Evolutionary conservation across 2,888 invertebrate species (phyloP).

Genomic region (Bruchidius siliquastri): DNA sequence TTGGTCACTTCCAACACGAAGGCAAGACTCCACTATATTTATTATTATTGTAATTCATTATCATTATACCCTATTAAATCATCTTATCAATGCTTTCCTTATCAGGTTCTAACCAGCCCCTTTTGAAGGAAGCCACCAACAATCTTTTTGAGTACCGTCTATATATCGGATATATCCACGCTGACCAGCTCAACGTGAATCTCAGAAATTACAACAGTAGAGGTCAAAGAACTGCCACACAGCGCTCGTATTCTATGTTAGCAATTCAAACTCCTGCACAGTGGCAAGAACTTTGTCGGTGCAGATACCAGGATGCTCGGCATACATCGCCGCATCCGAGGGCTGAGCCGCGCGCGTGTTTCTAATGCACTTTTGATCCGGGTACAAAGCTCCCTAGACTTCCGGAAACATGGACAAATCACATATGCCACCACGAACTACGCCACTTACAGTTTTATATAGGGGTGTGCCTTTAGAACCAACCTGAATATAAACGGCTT

Average conservation of each 20-base stretch:
- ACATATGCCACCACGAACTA: not conserved
- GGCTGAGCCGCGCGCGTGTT: not conserved
- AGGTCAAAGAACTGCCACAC: not conserved
- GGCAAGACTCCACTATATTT: too few species aligned
- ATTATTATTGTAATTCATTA: too few species aligned
- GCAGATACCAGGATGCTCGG: not conserved
- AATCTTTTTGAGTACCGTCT: too few species aligned
- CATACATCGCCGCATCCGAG: not conserved
- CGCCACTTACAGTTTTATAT: not conserved
- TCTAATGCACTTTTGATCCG: not conserved
- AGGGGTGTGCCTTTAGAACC: not conserved
- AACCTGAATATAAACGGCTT: not conserved
- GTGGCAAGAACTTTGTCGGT: not conserved
- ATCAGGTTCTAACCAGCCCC: too few species aligned
- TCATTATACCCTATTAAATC: too few species aligned
- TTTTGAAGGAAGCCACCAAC: too few species aligned
- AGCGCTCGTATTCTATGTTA: not conserved
- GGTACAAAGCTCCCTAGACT: not conserved
- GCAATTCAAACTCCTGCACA: not conserved
- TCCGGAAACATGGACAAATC: not conserved
- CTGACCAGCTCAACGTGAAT: not conserved
- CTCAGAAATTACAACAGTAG: not conserved
- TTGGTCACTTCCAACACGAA: too few species aligned
- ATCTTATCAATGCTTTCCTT: too few species aligned
- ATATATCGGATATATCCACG: not conserved